Base-by-base conservation (phyloP, 2,888 invertebrate genomes). In the Monoplex corrugatus region DNA sequence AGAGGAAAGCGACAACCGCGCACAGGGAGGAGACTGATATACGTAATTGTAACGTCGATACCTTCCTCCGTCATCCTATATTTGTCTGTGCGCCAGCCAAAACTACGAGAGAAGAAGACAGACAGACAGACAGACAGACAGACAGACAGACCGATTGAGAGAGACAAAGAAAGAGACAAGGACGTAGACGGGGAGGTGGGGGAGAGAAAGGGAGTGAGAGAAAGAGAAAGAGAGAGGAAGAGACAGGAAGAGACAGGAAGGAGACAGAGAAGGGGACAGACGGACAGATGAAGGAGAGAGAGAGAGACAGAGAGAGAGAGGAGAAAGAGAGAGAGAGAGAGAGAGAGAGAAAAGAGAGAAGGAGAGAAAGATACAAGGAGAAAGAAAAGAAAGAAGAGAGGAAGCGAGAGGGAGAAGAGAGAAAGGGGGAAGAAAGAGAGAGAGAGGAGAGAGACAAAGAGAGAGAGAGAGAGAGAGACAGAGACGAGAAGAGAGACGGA, bases 71-170 rank as follows among this genome's bases (percentile, higher is more conserved):
- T 19, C 50, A 8, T 50, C 19, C 50, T 50, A 19, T 50, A n/a
- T n/a, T n/a, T n/a, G n/a, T n/a, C n/a, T n/a, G n/a, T n/a, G n/a
- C n/a, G n/a, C n/a, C n/a, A n/a, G n/a, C n/a, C n/a, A n/a, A n/a
- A n/a, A n/a, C n/a, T n/a, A n/a, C n/a, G 68, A 68, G 68, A 68
- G 68, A 68, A n/a, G n/a, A n/a, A 68, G 68, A 68, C 28, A 68
- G 68, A 68, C 28, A 68, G 68, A 68, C 28, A 68, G 68, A 68
- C 28, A 68, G 68, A 68, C 28, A 68, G 68, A 68, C 28, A 68
- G 5, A 2, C 28, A 68, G 0, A 1, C 28, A 68, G 5, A 1
- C 28, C 23, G 23, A 1, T 23, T 28, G 63, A 63, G 63, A 63
- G 63, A 63, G 63, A 63, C 10, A 50, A 50, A 50, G n/a, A 63